Conservation (phyloP, 2,113 vertebrate genomes). For the Bubalus kerabau region DNA sequence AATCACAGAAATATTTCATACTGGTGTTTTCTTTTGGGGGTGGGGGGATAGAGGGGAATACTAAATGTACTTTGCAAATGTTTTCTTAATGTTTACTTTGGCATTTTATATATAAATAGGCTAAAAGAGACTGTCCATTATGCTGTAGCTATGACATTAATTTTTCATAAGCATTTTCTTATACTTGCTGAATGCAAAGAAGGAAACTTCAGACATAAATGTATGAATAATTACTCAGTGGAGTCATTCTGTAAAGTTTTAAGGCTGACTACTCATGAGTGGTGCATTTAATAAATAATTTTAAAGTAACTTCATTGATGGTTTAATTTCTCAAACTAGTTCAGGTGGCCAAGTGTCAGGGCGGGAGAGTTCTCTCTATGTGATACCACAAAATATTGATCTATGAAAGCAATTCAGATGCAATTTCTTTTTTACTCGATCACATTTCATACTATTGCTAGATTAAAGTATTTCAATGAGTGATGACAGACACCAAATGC, state of each 20-base stretch:
- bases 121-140: conserved; percentile 62
- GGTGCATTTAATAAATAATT: conserved; percentile 19
- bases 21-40: conserved; percentile 55
- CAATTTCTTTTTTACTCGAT: not conserved
- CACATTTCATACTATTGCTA: not conserved
- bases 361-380: not conserved
- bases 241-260: not conserved
- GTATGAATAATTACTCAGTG: conserved; percentile 14
- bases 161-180: conserved; percentile 61
- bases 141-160: conserved; percentile 11
- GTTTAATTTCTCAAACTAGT: conserved; percentile 25
- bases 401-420: not conserved
- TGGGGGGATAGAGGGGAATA: conserved; percentile 60
- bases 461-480: not conserved
- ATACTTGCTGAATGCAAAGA: conserved; percentile 62
- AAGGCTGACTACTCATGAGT: conserved; percentile 31
- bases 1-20: conserved; percentile 78
- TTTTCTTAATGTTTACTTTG: conserved; percentile 77
- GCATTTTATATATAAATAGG: conserved; percentile 64
- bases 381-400: not conserved
- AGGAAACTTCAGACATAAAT: conserved; percentile 45
- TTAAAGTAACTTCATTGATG: conserved; percentile 53
- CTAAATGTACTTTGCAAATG: conserved; percentile 77
- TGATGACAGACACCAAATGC: not conserved
- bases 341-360: not conserved